Evolutionary conservation across 2,113 vertebrate species (phyloP).

Genomic region (Burhinus oedicnemus): DNA sequence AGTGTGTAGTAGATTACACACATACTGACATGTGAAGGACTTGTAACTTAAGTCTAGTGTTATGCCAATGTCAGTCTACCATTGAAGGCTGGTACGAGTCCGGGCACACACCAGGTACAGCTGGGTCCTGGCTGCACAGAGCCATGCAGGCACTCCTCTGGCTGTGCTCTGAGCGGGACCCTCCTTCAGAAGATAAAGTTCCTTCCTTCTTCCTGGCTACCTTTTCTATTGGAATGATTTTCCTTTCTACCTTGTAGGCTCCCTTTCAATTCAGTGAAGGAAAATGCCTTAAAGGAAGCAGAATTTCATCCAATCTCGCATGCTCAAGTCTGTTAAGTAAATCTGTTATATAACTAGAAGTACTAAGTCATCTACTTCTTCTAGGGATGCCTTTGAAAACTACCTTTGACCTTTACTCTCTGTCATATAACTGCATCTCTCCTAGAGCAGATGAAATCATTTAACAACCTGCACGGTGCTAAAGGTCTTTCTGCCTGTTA

Average conservation of each 20-base stretch:
- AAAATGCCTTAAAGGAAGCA: not conserved
- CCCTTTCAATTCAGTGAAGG: not conserved
- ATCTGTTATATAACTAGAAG: not conserved
- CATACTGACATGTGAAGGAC: not conserved
- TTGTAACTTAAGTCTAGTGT: not conserved
- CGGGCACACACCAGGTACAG: not conserved
- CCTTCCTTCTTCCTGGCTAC: not conserved
- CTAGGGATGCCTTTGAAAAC: not conserved
- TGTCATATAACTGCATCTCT: not conserved
- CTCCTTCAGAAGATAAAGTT: not conserved
- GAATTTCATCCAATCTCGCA: not conserved
- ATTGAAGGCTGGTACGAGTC: rapidly evolving
- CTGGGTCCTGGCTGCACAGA: not conserved
- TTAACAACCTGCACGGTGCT: not conserved
- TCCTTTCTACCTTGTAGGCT: not conserved
- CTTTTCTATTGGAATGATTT: not conserved
- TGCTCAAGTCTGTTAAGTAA: not conserved
- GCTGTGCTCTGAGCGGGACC: not conserved
- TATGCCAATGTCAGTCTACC: rapidly evolving
- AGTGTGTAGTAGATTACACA: not conserved
- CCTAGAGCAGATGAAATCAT: not conserved
- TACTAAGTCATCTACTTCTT: not conserved
- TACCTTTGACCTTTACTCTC: not conserved
- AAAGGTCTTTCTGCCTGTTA: not conserved
- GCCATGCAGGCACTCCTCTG: not conserved